Base-by-base conservation (phyloP, 2,113 vertebrate species). In the Chaenocephalus aceratus region DNA sequence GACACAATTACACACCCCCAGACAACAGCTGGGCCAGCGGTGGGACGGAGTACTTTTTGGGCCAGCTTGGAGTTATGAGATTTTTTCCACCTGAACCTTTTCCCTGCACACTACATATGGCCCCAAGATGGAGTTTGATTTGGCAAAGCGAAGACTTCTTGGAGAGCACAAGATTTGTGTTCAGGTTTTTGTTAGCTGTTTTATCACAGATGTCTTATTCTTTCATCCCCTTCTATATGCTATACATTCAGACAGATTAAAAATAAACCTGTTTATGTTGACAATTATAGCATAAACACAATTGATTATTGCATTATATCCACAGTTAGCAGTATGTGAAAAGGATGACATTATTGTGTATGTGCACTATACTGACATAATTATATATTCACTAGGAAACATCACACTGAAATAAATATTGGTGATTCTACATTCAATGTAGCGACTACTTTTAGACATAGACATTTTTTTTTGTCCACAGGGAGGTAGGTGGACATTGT, bases 1-100 rank as follows among this genome's bases (percentile, higher is more conserved):
- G 96, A 98, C 96, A 95, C 95, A 96, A 97, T 98, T 98, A 98
- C 94, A 95, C 96, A 94, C 96, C 95, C 94, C 95, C 94, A 95
- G 94, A 95, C 94, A 96, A 95, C 96, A 96, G 94, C 96, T 97
- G 96, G 95, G 95, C 76, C 94, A 94, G 91, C 60, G 86, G 91
- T 91, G 87, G 94, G 95, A 95, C 94, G 93, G 88, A 88, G 75
- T 85, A 90, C 90, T 92, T 88, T 92, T 94, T 87, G 80, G 91
- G 90, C 90, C 72, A 90, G 76, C 71, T 86, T 79, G 58, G 66
- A 83, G 75, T 84, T 84, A 83, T 86, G 75, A 80, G 83, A 67
- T 71, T 83, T 73, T 78, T 70, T 54, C 80, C 86, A 93, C 83
- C 82, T 91, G 86, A 68, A 87, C 36, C 18, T 53, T 63, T 56